Evolutionary conservation across 2,113 vertebrate genomes (phyloP).

Genomic region (Scalopus aquaticus): DNA sequence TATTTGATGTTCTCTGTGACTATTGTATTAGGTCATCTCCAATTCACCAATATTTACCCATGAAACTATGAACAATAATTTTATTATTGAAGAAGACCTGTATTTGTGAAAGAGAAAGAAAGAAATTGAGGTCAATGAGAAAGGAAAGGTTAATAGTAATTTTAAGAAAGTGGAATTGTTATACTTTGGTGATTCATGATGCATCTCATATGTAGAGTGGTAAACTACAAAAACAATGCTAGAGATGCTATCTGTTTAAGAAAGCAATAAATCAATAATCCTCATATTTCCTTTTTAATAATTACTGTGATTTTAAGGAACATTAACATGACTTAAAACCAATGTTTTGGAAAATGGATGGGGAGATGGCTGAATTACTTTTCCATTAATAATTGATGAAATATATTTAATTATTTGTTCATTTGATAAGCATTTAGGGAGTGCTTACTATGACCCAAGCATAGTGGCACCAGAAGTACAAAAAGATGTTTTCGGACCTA

Average conservation of each 20-base stretch:
- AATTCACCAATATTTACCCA: background rate
- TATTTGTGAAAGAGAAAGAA: slow-evolving; percentile 36
- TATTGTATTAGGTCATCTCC: background rate
- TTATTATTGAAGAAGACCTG: background rate
- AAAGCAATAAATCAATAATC: background rate
- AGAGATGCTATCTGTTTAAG: slow-evolving; percentile 47
- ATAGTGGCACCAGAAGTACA: background rate
- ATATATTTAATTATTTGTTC: background rate
- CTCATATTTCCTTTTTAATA: background rate
- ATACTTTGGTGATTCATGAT: background rate
- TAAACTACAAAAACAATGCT: background rate
- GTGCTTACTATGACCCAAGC: background rate
- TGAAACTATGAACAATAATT: background rate
- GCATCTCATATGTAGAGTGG: slow-evolving; percentile 17
- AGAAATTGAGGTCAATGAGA: slow-evolving; percentile 42
- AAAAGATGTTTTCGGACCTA: background rate
- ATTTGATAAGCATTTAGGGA: background rate
- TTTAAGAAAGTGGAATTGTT: slow-evolving; percentile 35
- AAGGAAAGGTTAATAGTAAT: slow-evolving; percentile 40
- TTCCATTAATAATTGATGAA: background rate
- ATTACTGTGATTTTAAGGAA: background rate
- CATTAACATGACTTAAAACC: background rate
- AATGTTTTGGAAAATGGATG: background rate
- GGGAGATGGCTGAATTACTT: background rate
- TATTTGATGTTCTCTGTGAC: background rate